phyloP scores from a whole-genome alignment of 2,113 vertebrate species.

The Neomonachus schauinslandi region DNA sequence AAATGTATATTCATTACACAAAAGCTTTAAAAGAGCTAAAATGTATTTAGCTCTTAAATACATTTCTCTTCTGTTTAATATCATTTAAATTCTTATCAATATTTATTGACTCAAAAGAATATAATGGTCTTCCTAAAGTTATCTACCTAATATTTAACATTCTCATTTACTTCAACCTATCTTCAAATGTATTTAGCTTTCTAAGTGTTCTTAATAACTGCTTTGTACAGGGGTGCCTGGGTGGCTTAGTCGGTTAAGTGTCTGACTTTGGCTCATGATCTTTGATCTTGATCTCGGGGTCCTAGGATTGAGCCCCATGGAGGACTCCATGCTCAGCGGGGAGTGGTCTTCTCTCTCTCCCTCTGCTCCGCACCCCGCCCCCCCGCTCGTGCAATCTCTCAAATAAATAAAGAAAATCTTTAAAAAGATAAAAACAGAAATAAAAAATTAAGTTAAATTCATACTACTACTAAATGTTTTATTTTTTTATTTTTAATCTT shows the following conservation, averaged over 20 bases:
- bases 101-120: not conserved
- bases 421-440: not conserved
- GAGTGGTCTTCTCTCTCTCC: not conserved
- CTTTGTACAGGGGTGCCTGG: not conserved
- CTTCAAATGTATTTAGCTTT: not conserved
- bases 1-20: not conserved
- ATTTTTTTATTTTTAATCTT: not conserved
- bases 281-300: not conserved
- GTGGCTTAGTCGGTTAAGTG: not conserved
- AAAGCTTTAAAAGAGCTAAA: not conserved
- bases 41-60: not conserved
- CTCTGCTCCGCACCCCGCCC: not conserved
- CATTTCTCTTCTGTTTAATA: not conserved
- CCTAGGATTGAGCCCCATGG: not conserved
- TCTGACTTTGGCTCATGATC: not conserved
- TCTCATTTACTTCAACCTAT: not conserved
- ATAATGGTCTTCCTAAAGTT: not conserved
- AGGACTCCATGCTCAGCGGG: not conserved
- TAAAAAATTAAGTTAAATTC: not conserved
- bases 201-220: not conserved
- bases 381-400: not conserved
- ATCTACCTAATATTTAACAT: not conserved
- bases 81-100: not conserved
- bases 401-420: not conserved
- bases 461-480: not conserved